Evolutionary conservation across 2,113 vertebrate species (phyloP), one percentile per base, ranked within the genome.

Genomic region (Notechis scutatus): DNA sequence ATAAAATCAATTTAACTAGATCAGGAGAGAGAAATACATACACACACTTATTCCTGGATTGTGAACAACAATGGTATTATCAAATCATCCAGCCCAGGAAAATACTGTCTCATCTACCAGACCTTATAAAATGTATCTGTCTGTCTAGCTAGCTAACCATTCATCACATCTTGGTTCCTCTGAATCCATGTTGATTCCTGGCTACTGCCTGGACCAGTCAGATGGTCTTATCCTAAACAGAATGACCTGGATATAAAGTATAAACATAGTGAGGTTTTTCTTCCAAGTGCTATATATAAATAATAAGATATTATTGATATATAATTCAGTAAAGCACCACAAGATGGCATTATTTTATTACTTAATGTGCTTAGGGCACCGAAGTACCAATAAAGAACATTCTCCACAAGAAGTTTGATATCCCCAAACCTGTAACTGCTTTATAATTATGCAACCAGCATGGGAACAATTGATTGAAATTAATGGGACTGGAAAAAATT

Each of bases 301-400:
- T 23, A 56, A 4, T 42, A 91, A 59, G 26, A 92, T 24, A 45
- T 20, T 90, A 23, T 61, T 87, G 47, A 56, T 45, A 52, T 20
- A 26, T 89, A 88, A 2, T 54, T 23, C 88, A 91, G 64, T 0
- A 64, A 5, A 89, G 0, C 0, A 56, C 96, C 96, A 95, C 95
- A 94, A 97, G 97, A 93, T 97, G 96, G 95, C 96, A 91, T n/a
- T 74, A 81, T 90, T 14, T 93, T 92, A 90, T 96, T 90, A 42
- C 5, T 90, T 24, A 91, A 61, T 57, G 93, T 11, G 21, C 57
- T 0, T 0, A 11, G 55, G 42, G 89, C 1, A 92, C 90, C 61
- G 9, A 69, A 45, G 5, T 15, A 50, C 8, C 5, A 93, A 34
- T 91, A 91, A 94, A 94, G 91, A 23, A 0, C 0, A 42, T 1